Evolutionary conservation across 1,140 invertebrate genomes (phyloP).

Genomic region (Ceratosolen solmsi): DNA sequence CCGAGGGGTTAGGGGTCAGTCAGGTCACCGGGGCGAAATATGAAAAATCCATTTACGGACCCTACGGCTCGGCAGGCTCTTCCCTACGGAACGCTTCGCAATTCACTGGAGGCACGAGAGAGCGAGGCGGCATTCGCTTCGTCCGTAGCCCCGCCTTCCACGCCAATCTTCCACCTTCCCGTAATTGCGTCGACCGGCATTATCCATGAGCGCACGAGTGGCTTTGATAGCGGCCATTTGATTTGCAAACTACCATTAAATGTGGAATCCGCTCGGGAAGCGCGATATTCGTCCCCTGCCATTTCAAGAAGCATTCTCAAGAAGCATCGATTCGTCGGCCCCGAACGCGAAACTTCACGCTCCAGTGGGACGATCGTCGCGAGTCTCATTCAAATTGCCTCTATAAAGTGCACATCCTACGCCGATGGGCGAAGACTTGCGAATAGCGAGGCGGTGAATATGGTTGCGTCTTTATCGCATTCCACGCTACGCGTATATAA

Average conservation of each 20-base stretch:
- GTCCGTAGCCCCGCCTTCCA: too few species aligned
- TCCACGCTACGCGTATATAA: background rate
- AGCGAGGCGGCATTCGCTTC: too few species aligned
- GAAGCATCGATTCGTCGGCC: background rate
- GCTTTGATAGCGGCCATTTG: background rate
- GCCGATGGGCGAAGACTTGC: background rate
- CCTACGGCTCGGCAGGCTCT: too few species aligned
- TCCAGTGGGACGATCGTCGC: background rate
- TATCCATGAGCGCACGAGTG: too few species aligned
- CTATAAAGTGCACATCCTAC: background rate
- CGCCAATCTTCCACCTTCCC: too few species aligned
- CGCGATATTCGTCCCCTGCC: background rate
- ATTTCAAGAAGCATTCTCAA: background rate
- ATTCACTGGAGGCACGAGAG: too few species aligned
- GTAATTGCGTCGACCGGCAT: too few species aligned
- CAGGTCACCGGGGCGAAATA: too few species aligned
- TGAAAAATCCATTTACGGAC: too few species aligned
- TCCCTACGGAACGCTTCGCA: too few species aligned
- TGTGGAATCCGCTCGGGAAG: background rate
- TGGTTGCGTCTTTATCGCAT: slow-evolving; percentile 1
- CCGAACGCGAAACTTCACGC: background rate
- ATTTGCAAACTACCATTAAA: background rate
- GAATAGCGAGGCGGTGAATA: background rate
- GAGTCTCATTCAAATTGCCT: background rate
- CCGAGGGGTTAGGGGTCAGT: too few species aligned